phyloP scores from a whole-genome alignment of 2,888 invertebrate genomes.

The Callosobruchus maculatus region DNA sequence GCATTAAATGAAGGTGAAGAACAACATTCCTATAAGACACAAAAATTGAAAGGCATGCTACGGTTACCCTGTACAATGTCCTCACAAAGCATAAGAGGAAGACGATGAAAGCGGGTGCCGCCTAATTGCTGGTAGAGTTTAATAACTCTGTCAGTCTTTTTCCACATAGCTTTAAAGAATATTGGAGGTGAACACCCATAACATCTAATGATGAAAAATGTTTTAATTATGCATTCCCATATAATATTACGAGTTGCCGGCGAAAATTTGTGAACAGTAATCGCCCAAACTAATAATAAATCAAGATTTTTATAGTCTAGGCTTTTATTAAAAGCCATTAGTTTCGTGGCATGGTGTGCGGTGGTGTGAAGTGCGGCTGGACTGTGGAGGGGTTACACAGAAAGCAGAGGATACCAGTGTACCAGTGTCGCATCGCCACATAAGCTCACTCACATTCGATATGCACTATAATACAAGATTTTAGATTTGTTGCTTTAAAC shows the following conservation, averaged over 20 bases:
- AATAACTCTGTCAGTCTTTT: not conserved
- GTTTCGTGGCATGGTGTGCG: conserved; percentile 34
- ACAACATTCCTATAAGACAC: too few species aligned
- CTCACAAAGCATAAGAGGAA: not conserved
- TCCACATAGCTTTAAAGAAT: not conserved
- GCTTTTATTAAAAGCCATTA: conserved; percentile 53
- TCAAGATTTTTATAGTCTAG: conserved; percentile 51
- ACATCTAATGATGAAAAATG: conserved; percentile 44
- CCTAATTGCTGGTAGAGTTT: not conserved
- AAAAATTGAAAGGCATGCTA: too few species aligned
- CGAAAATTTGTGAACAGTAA: conserved; percentile 49
- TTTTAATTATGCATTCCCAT: conserved; percentile 47
- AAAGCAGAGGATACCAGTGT: not conserved
- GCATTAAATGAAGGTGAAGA: too few species aligned
- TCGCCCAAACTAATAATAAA: conserved; percentile 49
- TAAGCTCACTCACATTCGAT: too few species aligned
- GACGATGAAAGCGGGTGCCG: not conserved
- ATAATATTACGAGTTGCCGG: conserved; percentile 40
- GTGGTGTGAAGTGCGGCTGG: conserved; percentile 35
- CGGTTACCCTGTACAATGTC: too few species aligned
- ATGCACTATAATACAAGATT: too few species aligned
- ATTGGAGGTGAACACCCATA: conserved; percentile 17
- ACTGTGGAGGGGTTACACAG: not conserved
- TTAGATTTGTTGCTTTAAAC: too few species aligned
- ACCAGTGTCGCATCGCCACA: not conserved